Evolutionary conservation across 2,888 invertebrate species (phyloP).

Genomic region (Pyrrhosoma nymphula): DNA sequence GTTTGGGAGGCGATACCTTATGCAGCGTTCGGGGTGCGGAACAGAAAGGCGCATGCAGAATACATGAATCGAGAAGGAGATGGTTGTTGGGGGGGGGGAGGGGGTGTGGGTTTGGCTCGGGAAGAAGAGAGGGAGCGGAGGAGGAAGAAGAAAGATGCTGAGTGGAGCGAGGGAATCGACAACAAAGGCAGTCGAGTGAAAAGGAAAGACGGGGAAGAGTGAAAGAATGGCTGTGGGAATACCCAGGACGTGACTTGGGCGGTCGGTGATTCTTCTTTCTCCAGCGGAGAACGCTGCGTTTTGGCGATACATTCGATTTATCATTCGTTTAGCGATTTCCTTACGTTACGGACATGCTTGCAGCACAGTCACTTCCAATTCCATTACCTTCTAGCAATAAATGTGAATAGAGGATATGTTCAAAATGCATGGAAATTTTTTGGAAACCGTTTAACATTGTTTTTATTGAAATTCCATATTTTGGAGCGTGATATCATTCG

Average conservation of each 20-base stretch:
- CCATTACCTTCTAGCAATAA: background rate
- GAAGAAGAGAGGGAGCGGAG: background rate
- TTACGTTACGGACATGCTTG: background rate
- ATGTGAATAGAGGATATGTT: too few species aligned
- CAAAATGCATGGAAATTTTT: too few species aligned
- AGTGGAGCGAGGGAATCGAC: background rate
- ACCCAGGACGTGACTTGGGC: background rate
- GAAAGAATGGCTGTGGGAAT: constrained; percentile 12
- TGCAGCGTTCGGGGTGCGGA: constrained; percentile 21
- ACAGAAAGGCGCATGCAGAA: constrained; percentile 11
- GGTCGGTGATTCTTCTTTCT: background rate
- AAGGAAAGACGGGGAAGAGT: background rate
- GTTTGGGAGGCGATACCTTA: constrained; percentile 8
- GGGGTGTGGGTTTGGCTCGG: background rate
- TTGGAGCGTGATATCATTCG: too few species aligned
- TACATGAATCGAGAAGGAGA: background rate
- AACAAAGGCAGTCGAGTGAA: constrained; percentile 21
- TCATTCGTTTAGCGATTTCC: background rate
- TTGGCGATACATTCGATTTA: background rate
- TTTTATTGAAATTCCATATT: too few species aligned
- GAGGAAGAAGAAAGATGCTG: background rate
- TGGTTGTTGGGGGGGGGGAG: background rate
- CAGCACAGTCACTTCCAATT: background rate
- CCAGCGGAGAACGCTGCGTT: background rate
- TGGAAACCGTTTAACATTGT: too few species aligned